Percentiles rank a stretch among this genome's conserved stretches.
Conservation (phyloP, 2,888 invertebrate species). For the Agonopterix alstromeriana region DNA sequence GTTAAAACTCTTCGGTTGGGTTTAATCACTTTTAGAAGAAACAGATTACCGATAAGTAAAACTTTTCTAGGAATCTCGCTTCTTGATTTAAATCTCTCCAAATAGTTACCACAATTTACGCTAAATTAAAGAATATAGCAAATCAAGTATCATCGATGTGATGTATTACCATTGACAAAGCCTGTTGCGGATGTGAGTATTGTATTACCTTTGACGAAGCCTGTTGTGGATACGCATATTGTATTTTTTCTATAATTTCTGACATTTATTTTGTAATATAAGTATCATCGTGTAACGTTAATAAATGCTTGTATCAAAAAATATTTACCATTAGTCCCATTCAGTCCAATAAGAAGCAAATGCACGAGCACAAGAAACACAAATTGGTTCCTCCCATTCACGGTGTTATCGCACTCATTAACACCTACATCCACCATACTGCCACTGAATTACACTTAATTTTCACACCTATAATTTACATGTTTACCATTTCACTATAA, state of each 20-base stretch:
- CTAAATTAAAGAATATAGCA: background rate
- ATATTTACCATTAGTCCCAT: constrained; percentile 71
- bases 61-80: too few relatives aligned
- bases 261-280: too few relatives aligned
- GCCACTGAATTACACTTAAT: constrained; percentile 61
- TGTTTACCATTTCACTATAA: constrained; percentile 44
- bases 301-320: constrained; percentile 7
- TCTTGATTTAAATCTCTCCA: background rate
- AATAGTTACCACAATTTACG: background rate
- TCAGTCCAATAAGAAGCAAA: constrained; percentile 71
- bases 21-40: too few relatives aligned
- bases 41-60: too few relatives aligned
- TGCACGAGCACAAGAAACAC: constrained; percentile 71
- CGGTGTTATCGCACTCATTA: constrained; percentile 70
- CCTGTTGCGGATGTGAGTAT: too few relatives aligned
- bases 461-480: constrained; percentile 64
- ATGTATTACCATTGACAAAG: too few relatives aligned
- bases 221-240: too few relatives aligned
- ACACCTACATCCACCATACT: constrained; percentile 74
- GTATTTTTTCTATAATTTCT: too few relatives aligned
- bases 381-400: constrained; percentile 73
- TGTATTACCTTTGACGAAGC: too few relatives aligned
- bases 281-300: too few relatives aligned
- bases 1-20: too few relatives aligned
- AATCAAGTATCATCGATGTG: background rate